phyloP scores from a whole-genome alignment of 1,140 invertebrate genomes.

The Prorops nasuta region DNA sequence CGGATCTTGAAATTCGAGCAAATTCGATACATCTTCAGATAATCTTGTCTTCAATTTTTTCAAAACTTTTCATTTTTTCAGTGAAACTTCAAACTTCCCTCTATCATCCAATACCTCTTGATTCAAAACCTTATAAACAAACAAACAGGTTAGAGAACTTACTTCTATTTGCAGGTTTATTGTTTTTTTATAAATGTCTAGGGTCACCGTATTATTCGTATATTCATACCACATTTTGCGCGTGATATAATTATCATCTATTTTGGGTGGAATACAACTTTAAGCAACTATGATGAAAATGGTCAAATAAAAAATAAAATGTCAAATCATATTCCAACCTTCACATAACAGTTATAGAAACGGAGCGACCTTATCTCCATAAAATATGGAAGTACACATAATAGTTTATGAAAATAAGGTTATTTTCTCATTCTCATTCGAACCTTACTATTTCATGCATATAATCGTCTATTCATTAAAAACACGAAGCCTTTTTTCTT shows the following conservation, averaged over 20 bases:
- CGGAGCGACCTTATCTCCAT: slow-evolving; percentile 36
- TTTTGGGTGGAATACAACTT: slow-evolving; percentile 37
- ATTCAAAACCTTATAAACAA: slow-evolving; percentile 61
- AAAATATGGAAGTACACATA: slow-evolving; percentile 22
- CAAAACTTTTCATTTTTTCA: slow-evolving; percentile 51
- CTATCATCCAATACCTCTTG: slow-evolving; percentile 60
- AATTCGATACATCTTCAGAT: slow-evolving; percentile 48
- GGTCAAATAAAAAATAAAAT: slow-evolving; percentile 20
- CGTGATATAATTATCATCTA: slow-evolving; percentile 9
- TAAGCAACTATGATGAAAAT: too few species aligned
- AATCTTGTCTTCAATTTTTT: slow-evolving; percentile 54
- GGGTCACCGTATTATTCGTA: slow-evolving; percentile 28
- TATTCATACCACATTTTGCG: slow-evolving; percentile 13
- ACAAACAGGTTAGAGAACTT: slow-evolving; percentile 58
- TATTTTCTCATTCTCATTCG: slow-evolving; percentile 34
- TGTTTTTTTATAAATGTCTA: slow-evolving; percentile 27
- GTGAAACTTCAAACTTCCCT: slow-evolving; percentile 58
- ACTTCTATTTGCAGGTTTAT: slow-evolving; percentile 37
- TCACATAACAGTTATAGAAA: slow-evolving; percentile 44
- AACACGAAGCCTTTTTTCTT: too few species aligned
- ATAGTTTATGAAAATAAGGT: slow-evolving; percentile 42
- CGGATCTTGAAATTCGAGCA: slow-evolving; percentile 49
- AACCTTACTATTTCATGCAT: slow-evolving; percentile 43
- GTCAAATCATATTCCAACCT: slow-evolving; percentile 47
- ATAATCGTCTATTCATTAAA: slow-evolving; percentile 24